Base-by-base conservation (phyloP, 1,140 invertebrate genomes). In the Diabrotica undecimpunctata region DNA sequence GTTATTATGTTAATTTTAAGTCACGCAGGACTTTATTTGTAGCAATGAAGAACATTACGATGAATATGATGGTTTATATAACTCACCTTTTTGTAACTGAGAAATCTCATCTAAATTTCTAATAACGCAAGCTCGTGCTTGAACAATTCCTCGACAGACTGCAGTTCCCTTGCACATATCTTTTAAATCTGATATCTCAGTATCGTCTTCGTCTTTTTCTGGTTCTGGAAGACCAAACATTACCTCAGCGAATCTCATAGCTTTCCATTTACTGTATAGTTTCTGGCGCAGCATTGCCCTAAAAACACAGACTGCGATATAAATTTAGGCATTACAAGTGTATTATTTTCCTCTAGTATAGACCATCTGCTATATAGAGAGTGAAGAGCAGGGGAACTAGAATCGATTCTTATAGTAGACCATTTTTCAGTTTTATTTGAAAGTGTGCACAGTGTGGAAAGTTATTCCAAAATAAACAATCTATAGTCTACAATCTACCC, bases 71-170 rank as follows among this genome's bases (percentile, higher is more conserved):
- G n/a, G 41, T 46, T 5, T 46, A 25, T 25, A 25, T 25, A 2
- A 25, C 10, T 66, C 64, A 75, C 75, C 74, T 64, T 66, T 64
- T 69, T 73, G 51, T 7, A 81, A 64, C 58, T 68, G 54, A 35
- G 69, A 64, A 8, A 76, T 73, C 61, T 83, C 77, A 56, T 76
- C 70, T 9, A 87, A 66, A 58, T 80, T 78, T 8, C 78, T 80
- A 13, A 91, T 85, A 25, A 94, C 90, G 72, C 89, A 87, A 1
- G 88, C 92, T 63, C 84, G 81, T 1, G 85, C 90, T 39, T 84
- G 79, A 0, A 88, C 83, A 14, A 81, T 80, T 13, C 92, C 91
- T 9, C 82, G 79, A 72, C 84, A 90, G 0, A 92, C 90, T 3
- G 91, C 85, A 6, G 90, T 90, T 13, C 89, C 91, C 73, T 75